phyloP scores from a whole-genome alignment of 1,140 invertebrate genomes.

The Sycophila sp. region DNA sequence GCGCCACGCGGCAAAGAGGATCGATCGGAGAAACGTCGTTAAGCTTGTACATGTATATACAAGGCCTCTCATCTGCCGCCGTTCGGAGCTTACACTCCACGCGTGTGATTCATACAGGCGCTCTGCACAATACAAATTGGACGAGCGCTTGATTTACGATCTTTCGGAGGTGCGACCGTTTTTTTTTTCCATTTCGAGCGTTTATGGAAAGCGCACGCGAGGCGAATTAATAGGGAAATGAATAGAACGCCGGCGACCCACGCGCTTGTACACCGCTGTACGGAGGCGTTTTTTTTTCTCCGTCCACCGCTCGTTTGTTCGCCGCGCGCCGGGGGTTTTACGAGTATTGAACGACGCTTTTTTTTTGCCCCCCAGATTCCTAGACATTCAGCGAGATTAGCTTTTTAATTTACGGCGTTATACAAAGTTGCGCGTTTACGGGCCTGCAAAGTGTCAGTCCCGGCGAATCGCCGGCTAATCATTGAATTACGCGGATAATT shows the following conservation, averaged over 20 bases:
- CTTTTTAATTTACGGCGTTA: not conserved
- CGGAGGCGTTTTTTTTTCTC: not conserved
- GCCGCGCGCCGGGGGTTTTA: not conserved
- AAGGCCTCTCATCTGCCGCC: not conserved
- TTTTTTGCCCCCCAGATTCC: too few relatives aligned
- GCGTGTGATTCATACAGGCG: too few relatives aligned
- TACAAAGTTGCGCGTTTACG: not conserved
- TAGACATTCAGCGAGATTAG: not conserved
- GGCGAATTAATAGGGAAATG: constrained; percentile 5
- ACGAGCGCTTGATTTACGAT: not conserved
- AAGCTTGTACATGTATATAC: not conserved
- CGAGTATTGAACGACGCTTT: not conserved
- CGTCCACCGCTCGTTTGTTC: not conserved
- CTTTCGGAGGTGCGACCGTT: not conserved
- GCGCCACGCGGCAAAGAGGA: constrained; percentile 5
- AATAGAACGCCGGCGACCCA: not conserved
- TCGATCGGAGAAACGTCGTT: constrained; percentile 12
- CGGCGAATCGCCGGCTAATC: too few relatives aligned
- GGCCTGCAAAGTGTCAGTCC: too few relatives aligned
- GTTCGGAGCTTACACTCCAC: not conserved
- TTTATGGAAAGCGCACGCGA: not conserved
- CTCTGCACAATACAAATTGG: constrained; percentile 3
- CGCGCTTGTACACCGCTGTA: not conserved
- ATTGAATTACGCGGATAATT: too few relatives aligned
- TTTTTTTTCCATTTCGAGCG: not conserved